phyloP scores from a whole-genome alignment of 1,140 invertebrate genomes.

The Panulirus ornatus region DNA sequence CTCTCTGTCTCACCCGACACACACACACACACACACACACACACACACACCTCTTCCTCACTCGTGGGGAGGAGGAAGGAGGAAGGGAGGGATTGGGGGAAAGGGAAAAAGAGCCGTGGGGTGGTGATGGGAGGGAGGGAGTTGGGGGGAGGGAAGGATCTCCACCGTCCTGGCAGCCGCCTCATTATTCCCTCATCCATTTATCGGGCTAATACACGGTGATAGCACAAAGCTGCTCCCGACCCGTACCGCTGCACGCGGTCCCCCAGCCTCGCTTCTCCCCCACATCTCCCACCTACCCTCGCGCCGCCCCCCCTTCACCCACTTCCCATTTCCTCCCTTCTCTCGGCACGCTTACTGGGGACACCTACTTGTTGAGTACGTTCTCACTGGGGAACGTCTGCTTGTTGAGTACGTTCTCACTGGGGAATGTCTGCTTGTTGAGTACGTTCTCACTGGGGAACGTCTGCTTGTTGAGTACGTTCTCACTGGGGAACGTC shows the following conservation, averaged over 20 bases:
- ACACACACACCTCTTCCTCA: conserved; percentile 5
- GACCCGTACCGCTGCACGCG: background rate
- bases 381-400: no score
- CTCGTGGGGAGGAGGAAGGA: background rate
- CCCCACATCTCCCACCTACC: background rate
- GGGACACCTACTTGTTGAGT: no score
- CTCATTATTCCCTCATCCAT: background rate
- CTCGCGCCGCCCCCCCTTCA: no score
- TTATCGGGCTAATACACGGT: background rate
- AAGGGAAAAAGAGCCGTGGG: no score
- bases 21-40: background rate
- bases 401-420: no score
- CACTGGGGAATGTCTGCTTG: no score
- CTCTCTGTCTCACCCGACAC: background rate
- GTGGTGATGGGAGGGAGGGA: no score
- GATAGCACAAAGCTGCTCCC: background rate
- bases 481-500: no score
- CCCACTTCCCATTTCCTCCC: no score
- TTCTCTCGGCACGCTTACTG: background rate
- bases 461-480: no score
- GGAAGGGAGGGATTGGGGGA: no score
- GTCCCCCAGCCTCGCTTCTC: background rate
- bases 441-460: no score
- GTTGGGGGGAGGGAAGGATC: background rate
- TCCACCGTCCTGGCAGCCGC: background rate